Base-by-base conservation (phyloP, 2,888 invertebrate genomes). In the Leucoma salicis region DNA sequence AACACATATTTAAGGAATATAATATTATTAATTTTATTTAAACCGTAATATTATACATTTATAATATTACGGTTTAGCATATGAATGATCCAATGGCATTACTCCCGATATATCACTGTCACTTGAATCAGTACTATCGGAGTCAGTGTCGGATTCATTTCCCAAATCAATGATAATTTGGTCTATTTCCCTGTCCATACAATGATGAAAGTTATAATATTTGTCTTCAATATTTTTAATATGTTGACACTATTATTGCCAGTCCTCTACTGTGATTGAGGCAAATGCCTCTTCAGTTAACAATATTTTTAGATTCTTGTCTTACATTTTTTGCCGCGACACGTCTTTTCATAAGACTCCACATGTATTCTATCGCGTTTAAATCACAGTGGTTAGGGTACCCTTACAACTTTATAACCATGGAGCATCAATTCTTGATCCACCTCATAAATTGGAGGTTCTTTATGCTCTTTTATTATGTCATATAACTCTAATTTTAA, bases 251-350 rank as follows among this genome's bases (percentile, higher is more conserved):
- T 44, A 28, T 14, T 12, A 14, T 25, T 14, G 12, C 52, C 46
- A 46, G 31, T 49, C 46, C 44, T 48, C 31, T 31, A 38, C 37
- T 27, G 35, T 44, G 18, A 47, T 31, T 12, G 33, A 42, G 8
- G 16, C 31, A 53, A 57, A 54, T 27, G 48, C 53, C 21, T 52
- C 45, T 52, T 51, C 45, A n/a, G 28, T 39, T 28, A 28, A 1
- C 39, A 14, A 32, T 33, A 11, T 43, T 35, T 33, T 42, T 46
- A 24, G 50, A 28, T 36, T 40, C 43, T 41, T 49, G 45, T 12
- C 36, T 42, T 7, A 25, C 8, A 10, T 25, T 25, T 7, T 4
- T 10, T 6, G 5, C 8, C 2, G 25, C 25, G 2, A 25, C 10
- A 6, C n/a, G 10, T 8, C 25, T 25, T 25, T 25, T 25, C 10